phyloP scores from a whole-genome alignment of 2,113 vertebrate species.

The Tinamus guttatus region DNA sequence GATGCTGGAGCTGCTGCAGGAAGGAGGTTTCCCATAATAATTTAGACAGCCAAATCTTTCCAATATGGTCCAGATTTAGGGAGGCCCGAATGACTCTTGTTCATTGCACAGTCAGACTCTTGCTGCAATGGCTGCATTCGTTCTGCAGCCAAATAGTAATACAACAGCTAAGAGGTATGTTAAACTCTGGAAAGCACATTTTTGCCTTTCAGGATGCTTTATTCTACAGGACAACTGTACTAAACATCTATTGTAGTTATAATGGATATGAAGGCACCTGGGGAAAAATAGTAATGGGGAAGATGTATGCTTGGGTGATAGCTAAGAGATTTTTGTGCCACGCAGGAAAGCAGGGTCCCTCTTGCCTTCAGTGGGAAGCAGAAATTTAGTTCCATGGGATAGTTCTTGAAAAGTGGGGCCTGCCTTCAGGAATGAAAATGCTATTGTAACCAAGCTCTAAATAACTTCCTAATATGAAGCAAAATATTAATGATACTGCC shows the following conservation, averaged over 20 bases:
- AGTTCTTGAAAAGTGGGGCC: not conserved
- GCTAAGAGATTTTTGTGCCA: no score
- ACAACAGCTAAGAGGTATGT: not conserved
- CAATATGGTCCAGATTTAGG: not conserved
- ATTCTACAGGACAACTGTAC: not conserved
- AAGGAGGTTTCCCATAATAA: not conserved
- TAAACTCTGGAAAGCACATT: not conserved
- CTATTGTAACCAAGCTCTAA: not conserved
- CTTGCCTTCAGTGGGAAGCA: not conserved
- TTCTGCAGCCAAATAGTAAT: not conserved
- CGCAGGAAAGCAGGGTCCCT: no score
- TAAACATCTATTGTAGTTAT: not conserved
- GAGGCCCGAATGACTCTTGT: not conserved
- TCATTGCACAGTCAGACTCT: accelerated
- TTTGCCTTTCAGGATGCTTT: not conserved
- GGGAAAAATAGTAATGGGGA: not conserved
- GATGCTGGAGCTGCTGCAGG: not conserved
- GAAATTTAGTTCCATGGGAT: not conserved
- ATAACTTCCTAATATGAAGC: not conserved
- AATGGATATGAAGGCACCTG: not conserved
- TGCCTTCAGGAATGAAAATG: not conserved
- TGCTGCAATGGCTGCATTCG: accelerated
- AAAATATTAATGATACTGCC: not conserved
- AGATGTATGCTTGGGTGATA: not conserved
- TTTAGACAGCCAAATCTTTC: accelerated